Base-by-base conservation (phyloP, 2,113 vertebrate genomes). In the Sinocyclocheilus grahami region DNA sequence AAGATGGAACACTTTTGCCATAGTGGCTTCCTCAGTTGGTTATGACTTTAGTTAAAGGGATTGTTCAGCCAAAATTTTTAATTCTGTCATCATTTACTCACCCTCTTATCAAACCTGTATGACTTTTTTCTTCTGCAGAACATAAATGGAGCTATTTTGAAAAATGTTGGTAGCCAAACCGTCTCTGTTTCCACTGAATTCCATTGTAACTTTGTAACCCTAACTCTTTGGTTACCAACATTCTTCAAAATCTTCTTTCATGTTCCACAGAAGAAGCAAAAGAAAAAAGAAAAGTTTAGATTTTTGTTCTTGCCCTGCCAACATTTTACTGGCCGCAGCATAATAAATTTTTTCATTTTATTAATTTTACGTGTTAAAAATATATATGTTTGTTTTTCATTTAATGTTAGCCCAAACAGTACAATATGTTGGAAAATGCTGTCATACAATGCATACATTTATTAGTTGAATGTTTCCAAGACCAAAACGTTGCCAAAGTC, bases 21-120 rank as follows among this genome's bases (percentile, higher is more conserved):
- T 37, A 53, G 42, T 87, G 86, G 12, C 20, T 11, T 86, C 63
- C 10, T 84, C 74, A 62, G 18, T 7, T 65, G 37, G 65, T n/a
- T 24, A 27, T 76, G 24, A 37, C 51, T 37, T 22, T 18, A 22
- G 9, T 72, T 42, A 22, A 60, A 62, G 22, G 8, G 20, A 62
- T 62, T 18, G 7, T 62, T n/a, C 20, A n/a, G 22, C 10, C 20
- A 62, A 62, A n/a, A 62, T n/a, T 10, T 7, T 10, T 10, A 62
- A n/a, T 62, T 62, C 58, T n/a, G 20, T 62, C 58, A 62, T n/a
- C 3, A n/a, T n/a, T n/a, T n/a, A 62, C 18, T 58, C 55, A 55
- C 55, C 55, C 55, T 60, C 7, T 22, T 60, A 20, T 60, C 55
- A 60, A 22, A 22, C 18, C 55, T 60, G 55, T 8, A 60, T 60